Percentiles rank a stretch among this genome's conserved stretches.
Evolutionary conservation across 2,888 invertebrate genomes (phyloP).

Genomic region (Bruchidius siliquastri): DNA sequence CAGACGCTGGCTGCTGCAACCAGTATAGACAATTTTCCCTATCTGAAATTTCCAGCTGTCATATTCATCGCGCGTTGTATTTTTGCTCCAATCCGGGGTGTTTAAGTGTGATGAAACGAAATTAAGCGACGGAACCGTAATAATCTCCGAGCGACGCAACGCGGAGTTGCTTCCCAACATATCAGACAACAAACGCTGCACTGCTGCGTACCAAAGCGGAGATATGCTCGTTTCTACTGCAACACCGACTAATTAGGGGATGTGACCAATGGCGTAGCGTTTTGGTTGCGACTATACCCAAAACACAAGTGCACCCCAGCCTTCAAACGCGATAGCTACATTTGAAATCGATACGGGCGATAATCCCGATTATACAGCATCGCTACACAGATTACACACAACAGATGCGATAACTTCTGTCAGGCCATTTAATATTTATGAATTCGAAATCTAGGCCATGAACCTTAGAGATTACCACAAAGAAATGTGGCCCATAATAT

Average conservation of each 20-base stretch:
- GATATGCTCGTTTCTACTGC: neutral
- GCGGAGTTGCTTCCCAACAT: neutral
- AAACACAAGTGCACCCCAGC: too few species aligned
- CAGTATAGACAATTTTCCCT: neutral
- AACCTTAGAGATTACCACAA: too few species aligned
- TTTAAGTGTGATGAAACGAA: neutral
- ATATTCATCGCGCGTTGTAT: neutral
- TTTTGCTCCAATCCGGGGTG: neutral
- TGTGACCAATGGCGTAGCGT: neutral
- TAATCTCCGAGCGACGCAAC: neutral
- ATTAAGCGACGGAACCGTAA: neutral
- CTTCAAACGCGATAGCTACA: too few species aligned
- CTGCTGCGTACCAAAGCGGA: neutral
- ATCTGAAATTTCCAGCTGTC: neutral
- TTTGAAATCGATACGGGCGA: too few species aligned
- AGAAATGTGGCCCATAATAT: too few species aligned
- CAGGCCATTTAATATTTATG: too few species aligned
- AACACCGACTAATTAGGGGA: neutral
- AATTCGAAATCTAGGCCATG: too few species aligned
- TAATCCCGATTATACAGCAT: too few species aligned
- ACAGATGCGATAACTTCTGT: too few species aligned
- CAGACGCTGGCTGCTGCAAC: neutral
- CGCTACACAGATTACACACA: too few species aligned
- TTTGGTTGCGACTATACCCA: neutral
- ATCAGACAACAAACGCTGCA: neutral